Base-by-base conservation (phyloP, 2,797 vertebrate species). In the Botia almorhae region DNA sequence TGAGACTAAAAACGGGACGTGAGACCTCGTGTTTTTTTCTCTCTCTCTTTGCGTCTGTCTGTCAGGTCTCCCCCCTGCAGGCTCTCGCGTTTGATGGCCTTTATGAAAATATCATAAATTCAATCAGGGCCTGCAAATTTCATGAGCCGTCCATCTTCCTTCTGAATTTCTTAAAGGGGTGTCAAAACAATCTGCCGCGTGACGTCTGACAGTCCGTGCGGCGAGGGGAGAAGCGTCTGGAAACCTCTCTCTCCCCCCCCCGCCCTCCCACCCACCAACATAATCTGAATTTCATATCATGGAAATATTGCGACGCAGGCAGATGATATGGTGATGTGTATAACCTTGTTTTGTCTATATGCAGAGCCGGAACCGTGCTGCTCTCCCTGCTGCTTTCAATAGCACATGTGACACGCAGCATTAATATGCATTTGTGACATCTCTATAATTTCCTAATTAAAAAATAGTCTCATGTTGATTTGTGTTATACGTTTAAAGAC, bases 81-180 rank as follows among this genome's bases (percentile, higher is more conserved):
- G 93, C 92, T 92, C 92, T 89, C 91, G 92, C 89, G 93, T 91
- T 92, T 93, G 91, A 94, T 92, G 92, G 93, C 92, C 93, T 95
- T 95, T 94, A 95, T 95, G 94, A 95, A 97, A 96, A 96, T 95
- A 91, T 89, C 85, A 94, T 89, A 94, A 96, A 97, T 96, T 96
- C 94, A 96, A 95, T 96, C 95, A 96, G 94, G 93, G 93, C 92
- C 94, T 96, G 96, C 94, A 96, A 96, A 94, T 96, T 97, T 97
- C 93, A 97, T 96, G 94, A 97, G 94, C 93, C 33, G 90, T 93
- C 93, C 93, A 89, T 95, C 95, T 93, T 93, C 91, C 92, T 94
- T 91, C 92, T 92, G 93, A 94, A 96, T 96, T 94, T 96, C 95
- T 94, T 93, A 94, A 93, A 93, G 85, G 46, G 90, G 87, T 96